Evolutionary conservation across 2,113 vertebrate genomes (phyloP), one percentile per base, ranked within the genome.

Genomic region (Melanostigma gelatinosum): DNA sequence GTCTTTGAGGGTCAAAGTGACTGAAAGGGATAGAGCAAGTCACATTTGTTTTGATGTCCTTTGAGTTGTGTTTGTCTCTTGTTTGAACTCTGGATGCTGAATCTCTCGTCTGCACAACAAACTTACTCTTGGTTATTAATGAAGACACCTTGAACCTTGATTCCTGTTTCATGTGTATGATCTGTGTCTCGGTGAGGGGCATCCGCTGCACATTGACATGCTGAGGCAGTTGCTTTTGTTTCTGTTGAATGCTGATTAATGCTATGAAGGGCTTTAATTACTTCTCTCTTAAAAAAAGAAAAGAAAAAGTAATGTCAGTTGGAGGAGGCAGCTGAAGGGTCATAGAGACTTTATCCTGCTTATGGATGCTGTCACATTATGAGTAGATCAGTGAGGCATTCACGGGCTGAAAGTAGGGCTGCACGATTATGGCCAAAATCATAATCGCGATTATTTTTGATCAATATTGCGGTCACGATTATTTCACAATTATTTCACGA

Each of bases 231-330:
- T 48, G 20, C 32, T 66, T 67, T 78, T 52, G 83, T 84, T 87
- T 77, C 79, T 34, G 72, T 52, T 70, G 79, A 89, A 92, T 87
- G 63, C 75, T n/a, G 75, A 91, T 87, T 75, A 76, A 75, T 44
- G 52, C 57, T 44, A 24, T 70, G 54, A 80, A 74, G 73, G 65
- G 46, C 66, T 66, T 73, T 80, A 84, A 91, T 85, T 63, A 75
- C 20, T 13, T 80, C 44, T 65, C 46, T 74, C 1, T 63, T 36
- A 5, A 60, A 58, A 54, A 38, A 32, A 73, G 20, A 27, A 34
- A 54, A 72, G 20, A 27, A 34, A 54, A 72, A 65, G 38, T 69
- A 75, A 66, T 58, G 63, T 75, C 6, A 48, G 71, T 46, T 48
- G 32, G 29, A 76, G 29, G 55, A 34, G 67, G 76, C 63, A 48